Base-by-base conservation (phyloP, 92 coral and sea anemone genomes). In the Metridium senile region DNA sequence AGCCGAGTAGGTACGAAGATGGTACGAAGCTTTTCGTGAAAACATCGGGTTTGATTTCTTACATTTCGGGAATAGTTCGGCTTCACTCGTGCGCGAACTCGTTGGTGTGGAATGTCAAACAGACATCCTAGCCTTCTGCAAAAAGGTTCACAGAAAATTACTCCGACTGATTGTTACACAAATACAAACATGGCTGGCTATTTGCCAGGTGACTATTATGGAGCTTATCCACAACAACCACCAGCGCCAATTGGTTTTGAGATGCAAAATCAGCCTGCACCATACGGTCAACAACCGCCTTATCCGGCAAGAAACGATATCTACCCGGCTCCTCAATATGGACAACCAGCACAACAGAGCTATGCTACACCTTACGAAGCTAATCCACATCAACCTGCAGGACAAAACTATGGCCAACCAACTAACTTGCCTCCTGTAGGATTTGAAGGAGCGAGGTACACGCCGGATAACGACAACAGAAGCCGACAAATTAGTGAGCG, bases 351-450 rank as follows among this genome's bases (percentile, higher is more conserved):
- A 19, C 70, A 58, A 25, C 74, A 79, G 57, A 70, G 47, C 75
- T 79, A 79, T 33, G 66, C 70, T 13, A 9, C 65, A 28, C 70
- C 64, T 17, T 35, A 68, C 58, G 69, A 33, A 69, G 68, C 77
- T 39, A 26, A 66, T 73, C 26, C 54, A 45, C 82, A 22, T 0
- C 84, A 68, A 70, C 76, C 84, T n/a, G 30, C 39, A 6, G 53
- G 27, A 9, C 84, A 79, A 47, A 51, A 71, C 70, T 79, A 79
- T 34, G 39, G 76, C 26, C 74, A 53, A 47, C 68, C n/a, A n/a
- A n/a, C n/a, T n/a, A n/a, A n/a, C n/a, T n/a, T 83, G 1, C 92
- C 92, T 33, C 92, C 92, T 18, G 92, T 87, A 9, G 92, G 92
- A 32, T 87, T 87, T 79, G 92, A 87, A 69, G 77, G 78, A 25